Conservation (phyloP, 1,140 invertebrate species). For the Pemphigus obesinymphae region DNA sequence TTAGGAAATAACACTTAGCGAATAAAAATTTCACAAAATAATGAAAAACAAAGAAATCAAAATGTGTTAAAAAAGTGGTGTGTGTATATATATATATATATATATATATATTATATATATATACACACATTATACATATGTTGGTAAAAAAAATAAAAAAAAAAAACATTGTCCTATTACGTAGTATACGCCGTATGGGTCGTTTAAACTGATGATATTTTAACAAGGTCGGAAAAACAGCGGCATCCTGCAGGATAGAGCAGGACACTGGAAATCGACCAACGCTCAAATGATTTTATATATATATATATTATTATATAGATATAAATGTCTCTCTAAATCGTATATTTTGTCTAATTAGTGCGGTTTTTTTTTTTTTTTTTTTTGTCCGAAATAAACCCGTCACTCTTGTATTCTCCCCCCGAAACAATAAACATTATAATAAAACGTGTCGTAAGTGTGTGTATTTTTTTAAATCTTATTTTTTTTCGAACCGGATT, state of each 20-base stretch:
- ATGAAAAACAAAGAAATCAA: too few species aligned
- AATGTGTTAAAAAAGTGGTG: too few species aligned
- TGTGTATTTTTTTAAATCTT: neutral
- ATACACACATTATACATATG: neutral
- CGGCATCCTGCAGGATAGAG: too few species aligned
- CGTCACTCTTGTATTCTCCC: neutral
- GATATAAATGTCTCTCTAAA: neutral
- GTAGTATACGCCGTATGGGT: too few species aligned
- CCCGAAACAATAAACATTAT: neutral
- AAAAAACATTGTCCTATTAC: neutral
- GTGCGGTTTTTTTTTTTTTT: neutral
- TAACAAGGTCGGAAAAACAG: neutral
- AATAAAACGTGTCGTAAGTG: neutral
- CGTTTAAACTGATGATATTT: neutral
- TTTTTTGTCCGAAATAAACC: neutral
- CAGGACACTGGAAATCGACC: neutral
- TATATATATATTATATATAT: too few species aligned
- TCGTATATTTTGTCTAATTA: neutral
- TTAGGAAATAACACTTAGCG: too few species aligned
- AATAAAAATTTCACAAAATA: too few species aligned
- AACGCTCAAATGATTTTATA: neutral
- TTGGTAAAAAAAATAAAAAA: neutral
- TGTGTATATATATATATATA: too few species aligned
- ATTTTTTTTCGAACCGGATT: conserved; percentile 17
- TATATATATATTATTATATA: neutral